Conservation (phyloP, 2,888 invertebrate species). For the Ellobium chinense region DNA sequence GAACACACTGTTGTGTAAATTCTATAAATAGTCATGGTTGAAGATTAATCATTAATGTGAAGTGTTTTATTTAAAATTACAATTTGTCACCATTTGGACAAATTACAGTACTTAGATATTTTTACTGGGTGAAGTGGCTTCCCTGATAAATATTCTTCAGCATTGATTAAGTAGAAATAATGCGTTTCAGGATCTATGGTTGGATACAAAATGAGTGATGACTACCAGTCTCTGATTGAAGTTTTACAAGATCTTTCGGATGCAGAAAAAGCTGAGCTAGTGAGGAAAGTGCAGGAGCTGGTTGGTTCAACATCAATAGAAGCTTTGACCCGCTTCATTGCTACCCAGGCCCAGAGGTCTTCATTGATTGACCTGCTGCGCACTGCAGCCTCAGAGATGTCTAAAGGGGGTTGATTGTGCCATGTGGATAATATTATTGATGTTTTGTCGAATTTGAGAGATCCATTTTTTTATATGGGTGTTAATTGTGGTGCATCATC, state of each 20-base stretch:
- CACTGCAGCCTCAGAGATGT: conserved; percentile 55
- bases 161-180: no score
- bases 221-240: conserved; percentile 69
- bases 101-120: no score
- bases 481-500: no score
- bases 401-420: conserved; percentile 60
- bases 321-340: conserved; percentile 69
- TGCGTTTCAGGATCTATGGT: conserved; percentile 60
- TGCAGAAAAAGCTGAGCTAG: conserved; percentile 65
- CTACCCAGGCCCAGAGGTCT: conserved; percentile 70
- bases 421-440: no score
- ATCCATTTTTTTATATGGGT: no score
- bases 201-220: conserved; percentile 69
- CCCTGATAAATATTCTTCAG: no score
- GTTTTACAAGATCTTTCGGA: conserved; percentile 68
- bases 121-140: no score
- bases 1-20: no score
- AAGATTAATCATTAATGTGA: not conserved
- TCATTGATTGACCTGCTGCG: conserved; percentile 64
- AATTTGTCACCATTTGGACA: no score
- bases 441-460: no score
- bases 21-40: no score
- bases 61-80: conserved; percentile 1
- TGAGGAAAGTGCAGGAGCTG: conserved; percentile 69
- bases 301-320: conserved; percentile 71